phyloP scores from a whole-genome alignment of 2,113 vertebrate genomes.

The Podarcis muralis region DNA sequence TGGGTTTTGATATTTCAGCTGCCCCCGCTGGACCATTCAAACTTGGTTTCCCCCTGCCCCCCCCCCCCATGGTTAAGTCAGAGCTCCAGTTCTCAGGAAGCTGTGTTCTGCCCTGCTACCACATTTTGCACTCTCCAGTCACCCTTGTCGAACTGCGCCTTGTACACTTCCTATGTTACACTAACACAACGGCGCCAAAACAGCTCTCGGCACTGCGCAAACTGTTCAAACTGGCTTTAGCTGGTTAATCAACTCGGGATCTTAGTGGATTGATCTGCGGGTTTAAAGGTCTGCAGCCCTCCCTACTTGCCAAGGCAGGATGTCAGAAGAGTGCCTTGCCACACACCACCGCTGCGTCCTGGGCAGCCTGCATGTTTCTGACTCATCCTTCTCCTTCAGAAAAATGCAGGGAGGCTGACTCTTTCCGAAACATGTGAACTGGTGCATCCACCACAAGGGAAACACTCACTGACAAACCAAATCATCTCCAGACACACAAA shows the following conservation, averaged over 20 bases:
- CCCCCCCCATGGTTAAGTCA: not conserved
- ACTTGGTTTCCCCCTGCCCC: not conserved
- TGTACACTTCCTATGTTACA: not conserved
- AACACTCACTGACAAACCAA: not conserved
- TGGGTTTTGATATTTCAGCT: not conserved
- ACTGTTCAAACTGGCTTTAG: not conserved
- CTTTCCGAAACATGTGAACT: not conserved
- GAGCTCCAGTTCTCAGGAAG: not conserved
- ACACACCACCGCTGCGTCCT: not conserved
- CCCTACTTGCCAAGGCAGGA: not conserved
- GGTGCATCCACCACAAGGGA: not conserved
- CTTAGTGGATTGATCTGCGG: not conserved
- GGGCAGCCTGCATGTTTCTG: not conserved
- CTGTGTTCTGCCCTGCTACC: not conserved
- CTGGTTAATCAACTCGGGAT: not conserved
- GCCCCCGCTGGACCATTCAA: not conserved
- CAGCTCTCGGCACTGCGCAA: not conserved
- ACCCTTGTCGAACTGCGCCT: not conserved
- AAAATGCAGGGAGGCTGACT: not conserved
- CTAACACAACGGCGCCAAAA: not conserved
- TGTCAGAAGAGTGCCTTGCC: not conserved
- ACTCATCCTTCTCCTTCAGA: conserved; percentile 3
- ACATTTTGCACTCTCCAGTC: not conserved
- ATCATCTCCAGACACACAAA: not conserved
- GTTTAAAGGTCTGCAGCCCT: not conserved